These are phyloP conservation scores for Muscidifurax raptorellus DNA, from an alignment of 1,140 invertebrate species.

Conservation along the genomic window DNA sequence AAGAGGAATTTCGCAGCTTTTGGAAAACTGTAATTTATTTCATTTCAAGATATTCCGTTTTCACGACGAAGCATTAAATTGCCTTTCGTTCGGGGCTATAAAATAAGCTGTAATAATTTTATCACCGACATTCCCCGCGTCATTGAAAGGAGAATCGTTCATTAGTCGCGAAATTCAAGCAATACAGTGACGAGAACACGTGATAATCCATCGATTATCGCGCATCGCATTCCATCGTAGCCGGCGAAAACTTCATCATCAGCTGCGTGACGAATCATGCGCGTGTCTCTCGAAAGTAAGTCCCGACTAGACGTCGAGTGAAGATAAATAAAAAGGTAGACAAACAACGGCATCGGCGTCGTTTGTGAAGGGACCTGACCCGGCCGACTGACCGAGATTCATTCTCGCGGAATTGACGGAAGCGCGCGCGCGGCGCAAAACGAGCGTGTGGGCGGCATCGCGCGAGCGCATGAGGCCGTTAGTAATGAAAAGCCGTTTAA, in stretches of 20 bases:
- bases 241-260: too few species aligned
- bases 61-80: neutral
- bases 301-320: too few species aligned
- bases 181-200: too few species aligned
- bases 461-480: slow-evolving; percentile 30
- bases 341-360: too few species aligned
- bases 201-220: too few species aligned
- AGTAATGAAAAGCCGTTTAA: slow-evolving; percentile 46
- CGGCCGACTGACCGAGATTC: slow-evolving; percentile 61
- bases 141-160: neutral
- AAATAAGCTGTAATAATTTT: too few species aligned
- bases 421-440: slow-evolving; percentile 37
- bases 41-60: neutral
- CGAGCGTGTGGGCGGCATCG: slow-evolving; percentile 43
- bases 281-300: too few species aligned
- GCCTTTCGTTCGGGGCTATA: too few species aligned
- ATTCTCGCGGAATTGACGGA: slow-evolving; percentile 56
- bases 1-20: neutral
- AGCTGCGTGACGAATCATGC: neutral
- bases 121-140: neutral
- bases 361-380: slow-evolving; percentile 54
- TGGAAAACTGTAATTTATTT: too few species aligned
- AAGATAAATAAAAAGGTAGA: too few species aligned
- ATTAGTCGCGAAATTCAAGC: neutral
- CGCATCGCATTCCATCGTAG: too few species aligned